Base-by-base conservation (phyloP, 2,888 invertebrate species). In the Apamea epomidion region DNA sequence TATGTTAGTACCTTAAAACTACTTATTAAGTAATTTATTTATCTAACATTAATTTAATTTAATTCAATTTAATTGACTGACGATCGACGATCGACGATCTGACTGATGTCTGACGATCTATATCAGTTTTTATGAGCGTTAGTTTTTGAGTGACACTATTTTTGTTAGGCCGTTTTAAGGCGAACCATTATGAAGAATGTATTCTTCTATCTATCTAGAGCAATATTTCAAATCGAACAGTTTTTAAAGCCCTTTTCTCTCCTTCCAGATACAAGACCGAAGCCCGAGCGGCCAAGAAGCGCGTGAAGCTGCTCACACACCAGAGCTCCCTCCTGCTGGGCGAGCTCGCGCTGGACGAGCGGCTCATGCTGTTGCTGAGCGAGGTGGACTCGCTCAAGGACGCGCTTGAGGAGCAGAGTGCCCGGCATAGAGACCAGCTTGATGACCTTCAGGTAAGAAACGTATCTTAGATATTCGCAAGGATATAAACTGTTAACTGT, bases 251-350 rank as follows among this genome's bases (percentile, higher is more conserved):
- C 16, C 1, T 54, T n/a, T 72, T 2, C 18, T 21, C 60, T 62
- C 14, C 2, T 25, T 69, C 1, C 91, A 97, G 97, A 0, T 97
- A 96, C 93, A 97, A 97, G 76, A 94, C 95, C 18, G 97, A 97
- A 89, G 97, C 97, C 0, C 95, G 97, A 80, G 95, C 97, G 91
- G 98, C 98, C 0, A 98, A 98, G 92, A 98, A 98, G 87, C 95
- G 96, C 0, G 97, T 94, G 0, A 94, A 93, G 87, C 97, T 98
- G 14, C 93, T 98, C 70, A 97, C 98, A 0, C 98, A 98, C 91
- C 98, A 98, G 94, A 98, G 98, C 89, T 97, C 98, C 0, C 94
- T 98, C 32, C 94, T 98, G 29, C 95, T 98, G 95, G 98, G 97
- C 0, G 97, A 98, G 67, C 94, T 97, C 72, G 97, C 97, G 60